Percentiles rank a stretch among this genome's conserved stretches.
Conservation (phyloP, 1,140 invertebrate genomes). For the Papilio helenus region DNA sequence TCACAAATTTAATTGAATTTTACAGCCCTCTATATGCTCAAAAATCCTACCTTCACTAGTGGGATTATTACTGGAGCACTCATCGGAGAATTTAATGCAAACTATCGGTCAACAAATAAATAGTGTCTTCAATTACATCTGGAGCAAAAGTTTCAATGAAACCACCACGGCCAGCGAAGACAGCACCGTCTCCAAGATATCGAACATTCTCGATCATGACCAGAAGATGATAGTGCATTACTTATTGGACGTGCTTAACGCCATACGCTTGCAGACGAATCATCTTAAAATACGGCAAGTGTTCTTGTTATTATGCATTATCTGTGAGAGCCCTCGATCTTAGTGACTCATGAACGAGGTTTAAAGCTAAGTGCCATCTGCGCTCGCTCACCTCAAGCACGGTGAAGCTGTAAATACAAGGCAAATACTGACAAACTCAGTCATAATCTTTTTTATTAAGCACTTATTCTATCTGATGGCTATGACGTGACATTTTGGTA, state of each 20-base stretch:
- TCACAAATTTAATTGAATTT: slow-evolving; percentile 41
- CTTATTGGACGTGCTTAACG: slow-evolving; percentile 65
- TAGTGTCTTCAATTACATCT: slow-evolving; percentile 64
- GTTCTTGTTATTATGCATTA: background rate
- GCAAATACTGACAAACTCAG: too few species aligned
- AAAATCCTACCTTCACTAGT: slow-evolving; percentile 69
- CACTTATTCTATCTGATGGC: too few species aligned
- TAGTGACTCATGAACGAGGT: too few species aligned
- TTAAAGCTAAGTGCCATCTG: too few species aligned
- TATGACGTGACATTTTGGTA: too few species aligned
- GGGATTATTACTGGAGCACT: slow-evolving; percentile 62
- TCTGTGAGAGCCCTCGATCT: background rate
- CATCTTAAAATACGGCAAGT: slow-evolving; percentile 60
- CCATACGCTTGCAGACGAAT: slow-evolving; percentile 65
- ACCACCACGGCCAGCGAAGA: slow-evolving; percentile 51
- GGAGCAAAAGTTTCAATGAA: slow-evolving; percentile 57
- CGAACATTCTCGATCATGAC: slow-evolving; percentile 50
- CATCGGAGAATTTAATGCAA: slow-evolving; percentile 54
- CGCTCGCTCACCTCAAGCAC: too few species aligned
- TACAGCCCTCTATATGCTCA: slow-evolving; percentile 61
- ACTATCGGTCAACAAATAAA: slow-evolving; percentile 64
- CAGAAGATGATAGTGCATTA: slow-evolving; percentile 69
- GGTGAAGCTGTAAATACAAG: too few species aligned
- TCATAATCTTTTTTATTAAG: too few species aligned
- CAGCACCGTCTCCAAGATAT: slow-evolving; percentile 37